Base-by-base conservation (phyloP, 2,888 invertebrate genomes). In the Nomada fucata region DNA sequence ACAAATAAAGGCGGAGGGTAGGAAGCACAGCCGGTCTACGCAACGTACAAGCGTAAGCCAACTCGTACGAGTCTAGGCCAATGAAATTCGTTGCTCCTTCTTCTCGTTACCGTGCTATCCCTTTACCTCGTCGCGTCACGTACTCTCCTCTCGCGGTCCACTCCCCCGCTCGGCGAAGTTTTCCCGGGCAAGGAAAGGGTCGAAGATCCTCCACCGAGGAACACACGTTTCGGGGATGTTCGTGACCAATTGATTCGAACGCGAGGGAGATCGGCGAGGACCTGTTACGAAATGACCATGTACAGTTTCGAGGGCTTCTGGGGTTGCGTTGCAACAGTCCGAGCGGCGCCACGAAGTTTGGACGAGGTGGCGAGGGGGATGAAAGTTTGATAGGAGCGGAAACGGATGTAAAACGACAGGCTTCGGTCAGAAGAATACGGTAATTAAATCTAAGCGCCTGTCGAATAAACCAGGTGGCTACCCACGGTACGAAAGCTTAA, bases 1-100 rank as follows among this genome's bases (percentile, higher is more conserved):
- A 84, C 80, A 87, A 87, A 87, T 82, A 86, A 59, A 74, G 67
- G 61, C 64, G 78, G 77, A 79, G 73, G 85, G 81, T 79, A 85
- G 79, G 82, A 82, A 83, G 77, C 79, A 53, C 79, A 53, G 60
- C 44, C 61, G 79, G 59, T 68, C 36, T 36, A 42, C 57, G 15
- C 57, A n/a, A 64, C 59, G 60, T 79, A 76, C 80, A 79, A 79
- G 82, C 69, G 82, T 76, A 76, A 79, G 69, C 57, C 59, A 44
- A 55, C 75, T 64, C 79, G 73, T 75, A 61, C 76, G 60, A 65
- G 60, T 74, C 60, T 52, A 59, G 23, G 64, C 60, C 78, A 72
- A 86, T 80, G 83, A 83, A 73, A 80, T 80, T 85, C 71, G 60
- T 79, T 75, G 69, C 59, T 69, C 50, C 26, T 55, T 53, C 57